phyloP scores from a whole-genome alignment of 1,140 invertebrate genomes.

The Hypothenemus hampei region DNA sequence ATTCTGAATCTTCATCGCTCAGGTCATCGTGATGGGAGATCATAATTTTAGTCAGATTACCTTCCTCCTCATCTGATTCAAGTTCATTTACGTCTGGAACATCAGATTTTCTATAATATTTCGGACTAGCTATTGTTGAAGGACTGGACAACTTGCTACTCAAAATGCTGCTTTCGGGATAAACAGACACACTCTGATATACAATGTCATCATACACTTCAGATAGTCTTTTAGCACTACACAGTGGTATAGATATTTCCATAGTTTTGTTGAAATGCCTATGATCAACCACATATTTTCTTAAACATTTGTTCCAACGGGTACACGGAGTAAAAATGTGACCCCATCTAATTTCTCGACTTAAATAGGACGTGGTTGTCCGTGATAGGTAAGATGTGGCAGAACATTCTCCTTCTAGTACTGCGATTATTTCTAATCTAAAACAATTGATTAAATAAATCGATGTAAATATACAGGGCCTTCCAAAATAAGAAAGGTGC shows the following conservation, averaged over 20 bases:
- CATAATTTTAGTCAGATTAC: neutral
- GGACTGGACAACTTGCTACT: slow-evolving; percentile 17
- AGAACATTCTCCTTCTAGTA: slow-evolving; percentile 75
- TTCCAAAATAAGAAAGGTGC: neutral
- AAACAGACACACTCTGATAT: neutral
- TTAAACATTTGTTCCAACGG: slow-evolving; percentile 24
- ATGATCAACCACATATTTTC: slow-evolving; percentile 36
- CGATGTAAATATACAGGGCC: neutral
- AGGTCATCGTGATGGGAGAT: neutral
- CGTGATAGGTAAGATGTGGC: slow-evolving; percentile 70
- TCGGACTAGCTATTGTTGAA: slow-evolving; percentile 3
- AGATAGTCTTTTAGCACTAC: slow-evolving; percentile 73
- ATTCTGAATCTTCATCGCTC: neutral
- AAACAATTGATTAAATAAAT: slow-evolving; percentile 39
- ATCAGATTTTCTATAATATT: slow-evolving; percentile 1
- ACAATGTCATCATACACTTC: slow-evolving; percentile 31
- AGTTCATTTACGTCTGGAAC: neutral
- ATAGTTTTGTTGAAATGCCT: slow-evolving; percentile 88
- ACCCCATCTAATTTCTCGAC: slow-evolving; percentile 81
- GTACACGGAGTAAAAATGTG: slow-evolving; percentile 61
- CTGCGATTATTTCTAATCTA: slow-evolving; percentile 83
- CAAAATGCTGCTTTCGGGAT: neutral
- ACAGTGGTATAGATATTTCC: slow-evolving; percentile 87
- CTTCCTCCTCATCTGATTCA: neutral
- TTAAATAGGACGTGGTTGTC: slow-evolving; percentile 73